phyloP scores from a whole-genome alignment of 1,140 invertebrate genomes.

The Gyrodactylus bullatarudis region DNA sequence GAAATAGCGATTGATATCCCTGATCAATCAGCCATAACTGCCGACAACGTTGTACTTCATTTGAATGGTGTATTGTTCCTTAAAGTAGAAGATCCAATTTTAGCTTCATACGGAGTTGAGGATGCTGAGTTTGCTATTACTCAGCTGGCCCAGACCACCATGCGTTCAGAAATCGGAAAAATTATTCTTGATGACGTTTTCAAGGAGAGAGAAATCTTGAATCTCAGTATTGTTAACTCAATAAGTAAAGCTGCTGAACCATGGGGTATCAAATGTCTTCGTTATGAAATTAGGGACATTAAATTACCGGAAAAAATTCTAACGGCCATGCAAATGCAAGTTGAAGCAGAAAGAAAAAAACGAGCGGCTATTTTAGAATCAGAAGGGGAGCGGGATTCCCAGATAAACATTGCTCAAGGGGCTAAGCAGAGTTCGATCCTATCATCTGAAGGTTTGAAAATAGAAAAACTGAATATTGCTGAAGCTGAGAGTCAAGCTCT shows the following conservation, averaged over 20 bases:
- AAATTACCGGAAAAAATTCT: constrained; percentile 59
- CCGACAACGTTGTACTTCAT: constrained; percentile 72
- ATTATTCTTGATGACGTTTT: constrained; percentile 90
- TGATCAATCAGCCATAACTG: constrained; percentile 80
- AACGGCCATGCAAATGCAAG: constrained; percentile 99
- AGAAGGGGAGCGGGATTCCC: constrained; percentile 54
- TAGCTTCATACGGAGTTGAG: constrained; percentile 81
- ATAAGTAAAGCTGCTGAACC: constrained; percentile 89
- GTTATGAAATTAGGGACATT: constrained; percentile 90
- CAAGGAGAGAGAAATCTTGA: constrained; percentile 65
- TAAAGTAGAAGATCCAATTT: constrained; percentile 60
- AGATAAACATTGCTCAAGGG: constrained; percentile 88
- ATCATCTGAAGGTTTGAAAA: constrained; percentile 31
- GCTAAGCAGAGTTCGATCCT: constrained; percentile 58
- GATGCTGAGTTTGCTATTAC: constrained; percentile 97
- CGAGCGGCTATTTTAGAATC: constrained; percentile 79
- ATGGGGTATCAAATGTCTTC: constrained; percentile 79
- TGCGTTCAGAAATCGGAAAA: constrained; percentile 87
- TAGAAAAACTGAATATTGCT: constrained; percentile 21
- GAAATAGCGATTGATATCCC: constrained; percentile 98
- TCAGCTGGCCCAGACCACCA: constrained; percentile 88
- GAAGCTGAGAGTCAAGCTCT: constrained; percentile 52
- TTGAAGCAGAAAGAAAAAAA: constrained; percentile 82
- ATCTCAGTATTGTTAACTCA: constrained; percentile 64
- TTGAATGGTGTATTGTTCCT: constrained; percentile 92